phyloP scores from a whole-genome alignment of 37 sponge, comb jelly and placozoan genomes.

The Tethya wilhelma region DNA sequence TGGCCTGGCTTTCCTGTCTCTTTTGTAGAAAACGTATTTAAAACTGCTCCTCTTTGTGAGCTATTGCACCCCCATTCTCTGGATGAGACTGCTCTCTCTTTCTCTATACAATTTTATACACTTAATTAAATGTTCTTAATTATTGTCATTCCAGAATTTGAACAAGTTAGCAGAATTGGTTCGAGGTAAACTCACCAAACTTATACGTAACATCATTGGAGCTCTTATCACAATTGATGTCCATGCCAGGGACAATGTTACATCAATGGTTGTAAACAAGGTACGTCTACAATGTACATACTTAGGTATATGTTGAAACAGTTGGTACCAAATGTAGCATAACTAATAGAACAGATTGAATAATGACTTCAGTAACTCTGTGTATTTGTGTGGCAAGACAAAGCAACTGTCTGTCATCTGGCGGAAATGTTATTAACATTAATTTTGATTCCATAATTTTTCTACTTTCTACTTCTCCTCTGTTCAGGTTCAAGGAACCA shows the following conservation, averaged over 20 bases:
- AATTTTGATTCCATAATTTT: no score
- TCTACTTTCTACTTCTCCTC: no score
- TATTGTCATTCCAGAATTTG: conserved; percentile 65
- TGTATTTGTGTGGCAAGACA: no score
- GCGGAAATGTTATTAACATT: no score
- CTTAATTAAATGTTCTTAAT: background rate
- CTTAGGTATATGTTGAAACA: background rate
- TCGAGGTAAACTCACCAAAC: conserved; percentile 87
- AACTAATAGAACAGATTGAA: no score
- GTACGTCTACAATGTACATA: conserved; percentile 24
- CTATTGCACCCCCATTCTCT: no score
- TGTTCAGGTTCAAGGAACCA: conserved; percentile 75
- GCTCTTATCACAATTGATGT: conserved; percentile 98
- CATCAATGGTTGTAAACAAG: conserved; percentile 83
- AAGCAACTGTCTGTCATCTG: no score
- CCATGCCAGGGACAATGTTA: conserved; percentile 95
- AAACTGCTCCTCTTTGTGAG: no score
- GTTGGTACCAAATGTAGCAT: background rate
- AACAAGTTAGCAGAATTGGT: conserved; percentile 97
- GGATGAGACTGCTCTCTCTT: no score
- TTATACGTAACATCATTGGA: conserved; percentile 87
- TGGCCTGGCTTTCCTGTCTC: no score
- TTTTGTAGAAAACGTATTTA: no score
- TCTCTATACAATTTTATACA: background rate
- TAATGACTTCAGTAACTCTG: no score